A percentile compares a stretch with the other conserved stretches of the same genome.
Evolutionary conservation across 2,113 vertebrate species (phyloP).

Genomic region (Rattus rattus): DNA sequence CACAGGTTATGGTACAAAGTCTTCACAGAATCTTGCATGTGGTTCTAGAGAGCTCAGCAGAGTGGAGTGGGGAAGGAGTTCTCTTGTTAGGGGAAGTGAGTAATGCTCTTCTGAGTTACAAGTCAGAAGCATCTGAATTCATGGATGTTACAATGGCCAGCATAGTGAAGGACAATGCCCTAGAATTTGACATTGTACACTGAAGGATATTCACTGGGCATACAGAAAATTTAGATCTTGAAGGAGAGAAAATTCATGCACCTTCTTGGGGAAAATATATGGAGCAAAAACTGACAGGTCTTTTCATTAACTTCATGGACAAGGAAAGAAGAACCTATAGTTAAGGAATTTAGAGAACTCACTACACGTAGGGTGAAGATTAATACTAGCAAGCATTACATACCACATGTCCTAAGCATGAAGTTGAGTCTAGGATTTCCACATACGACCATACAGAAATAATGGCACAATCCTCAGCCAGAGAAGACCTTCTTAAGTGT

Average conservation of each 20-base stretch:
- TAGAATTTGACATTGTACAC: background rate
- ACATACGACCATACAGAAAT: accelerated
- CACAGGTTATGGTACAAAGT: no score
- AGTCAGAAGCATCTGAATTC: background rate
- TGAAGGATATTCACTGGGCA: no score
- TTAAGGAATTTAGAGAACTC: background rate
- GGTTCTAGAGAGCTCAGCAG: background rate
- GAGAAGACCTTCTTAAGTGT: background rate
- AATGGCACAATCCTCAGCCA: background rate
- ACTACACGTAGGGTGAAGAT: accelerated
- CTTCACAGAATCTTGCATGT: accelerated
- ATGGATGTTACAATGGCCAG: no score
- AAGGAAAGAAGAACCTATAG: background rate
- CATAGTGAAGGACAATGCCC: background rate
- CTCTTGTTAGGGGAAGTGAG: background rate
- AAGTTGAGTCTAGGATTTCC: background rate
- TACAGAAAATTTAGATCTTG: no score
- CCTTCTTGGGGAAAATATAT: background rate
- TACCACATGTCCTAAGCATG: background rate
- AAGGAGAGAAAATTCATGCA: accelerated
- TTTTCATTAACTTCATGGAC: background rate
- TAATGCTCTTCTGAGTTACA: background rate
- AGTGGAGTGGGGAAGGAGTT: background rate
- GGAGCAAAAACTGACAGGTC: background rate
- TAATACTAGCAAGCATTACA: accelerated